phyloP scores from a whole-genome alignment of 2,797 vertebrate species.

The Eulemur albifrons region DNA sequence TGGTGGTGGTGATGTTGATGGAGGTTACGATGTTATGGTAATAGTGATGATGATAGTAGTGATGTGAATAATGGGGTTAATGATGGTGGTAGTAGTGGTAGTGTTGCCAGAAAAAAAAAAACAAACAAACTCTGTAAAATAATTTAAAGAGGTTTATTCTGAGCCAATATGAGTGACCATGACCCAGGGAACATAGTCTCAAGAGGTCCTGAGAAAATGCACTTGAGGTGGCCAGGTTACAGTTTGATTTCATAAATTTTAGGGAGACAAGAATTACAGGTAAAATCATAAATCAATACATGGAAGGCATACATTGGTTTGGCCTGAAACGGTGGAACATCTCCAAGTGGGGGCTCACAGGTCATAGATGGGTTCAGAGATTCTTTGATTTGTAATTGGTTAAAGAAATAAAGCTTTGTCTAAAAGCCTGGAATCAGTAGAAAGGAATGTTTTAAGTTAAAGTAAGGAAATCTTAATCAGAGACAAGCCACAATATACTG shows the following conservation, averaged over 20 bases:
- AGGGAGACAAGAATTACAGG: background rate
- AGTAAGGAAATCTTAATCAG: background rate
- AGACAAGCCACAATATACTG: background rate
- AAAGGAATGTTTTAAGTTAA: background rate
- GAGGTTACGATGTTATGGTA: background rate
- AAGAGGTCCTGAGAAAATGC: background rate
- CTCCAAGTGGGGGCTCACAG: background rate
- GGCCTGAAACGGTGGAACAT: background rate
- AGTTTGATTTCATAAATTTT: background rate
- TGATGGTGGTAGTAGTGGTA: background rate
- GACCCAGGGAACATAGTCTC: background rate
- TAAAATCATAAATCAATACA: background rate
- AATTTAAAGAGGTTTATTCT: background rate
- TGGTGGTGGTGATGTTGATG: background rate
- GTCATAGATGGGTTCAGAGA: background rate
- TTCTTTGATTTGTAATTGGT: background rate
- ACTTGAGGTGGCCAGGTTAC: background rate
- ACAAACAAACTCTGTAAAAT: background rate
- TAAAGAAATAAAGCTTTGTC: background rate
- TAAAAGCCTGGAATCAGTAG: background rate
- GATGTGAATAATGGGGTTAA: too few relatives aligned
- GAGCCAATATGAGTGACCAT: background rate
- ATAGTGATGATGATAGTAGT: too few relatives aligned
- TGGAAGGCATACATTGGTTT: background rate
- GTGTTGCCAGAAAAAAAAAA: background rate